phyloP scores from a whole-genome alignment of 2,113 vertebrate species.

The Telmatochromis brachygnathus region DNA sequence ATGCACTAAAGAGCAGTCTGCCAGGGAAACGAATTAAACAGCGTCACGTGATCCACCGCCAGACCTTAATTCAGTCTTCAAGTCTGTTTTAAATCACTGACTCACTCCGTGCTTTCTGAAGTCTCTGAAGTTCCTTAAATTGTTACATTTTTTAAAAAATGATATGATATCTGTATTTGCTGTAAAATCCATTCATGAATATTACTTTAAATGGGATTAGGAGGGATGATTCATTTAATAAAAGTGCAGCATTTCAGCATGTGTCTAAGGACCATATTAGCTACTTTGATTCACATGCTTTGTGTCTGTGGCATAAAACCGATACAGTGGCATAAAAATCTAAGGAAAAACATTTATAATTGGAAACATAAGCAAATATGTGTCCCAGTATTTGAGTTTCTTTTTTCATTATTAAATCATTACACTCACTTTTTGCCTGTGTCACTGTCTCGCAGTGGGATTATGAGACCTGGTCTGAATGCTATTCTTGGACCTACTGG shows the following conservation, averaged over 20 bases:
- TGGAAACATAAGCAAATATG: background rate
- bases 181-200: background rate
- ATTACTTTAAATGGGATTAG: background rate
- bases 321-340: background rate
- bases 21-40: constrained; percentile 57
- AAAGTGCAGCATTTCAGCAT: background rate
- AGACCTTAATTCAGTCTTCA: constrained; percentile 22
- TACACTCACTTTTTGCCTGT: background rate
- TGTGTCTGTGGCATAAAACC: background rate
- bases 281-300: background rate
- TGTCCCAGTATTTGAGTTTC: background rate
- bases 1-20: constrained; percentile 39
- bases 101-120: background rate
- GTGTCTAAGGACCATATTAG: background rate
- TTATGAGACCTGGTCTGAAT: constrained; percentile 94
- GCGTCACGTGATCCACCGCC: constrained; percentile 40
- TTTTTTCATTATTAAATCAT: background rate
- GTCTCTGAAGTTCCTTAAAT: background rate
- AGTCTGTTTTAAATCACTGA: constrained; percentile 22
- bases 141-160: background rate
- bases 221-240: background rate
- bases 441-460: constrained; percentile 76
- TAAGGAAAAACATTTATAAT: background rate
- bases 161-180: background rate
- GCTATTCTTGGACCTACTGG: constrained; percentile 93